These are phyloP conservation scores for Diadegma fenestrale DNA, from an alignment of 2,888 invertebrate genomes.

Conservation along the genomic window DNA sequence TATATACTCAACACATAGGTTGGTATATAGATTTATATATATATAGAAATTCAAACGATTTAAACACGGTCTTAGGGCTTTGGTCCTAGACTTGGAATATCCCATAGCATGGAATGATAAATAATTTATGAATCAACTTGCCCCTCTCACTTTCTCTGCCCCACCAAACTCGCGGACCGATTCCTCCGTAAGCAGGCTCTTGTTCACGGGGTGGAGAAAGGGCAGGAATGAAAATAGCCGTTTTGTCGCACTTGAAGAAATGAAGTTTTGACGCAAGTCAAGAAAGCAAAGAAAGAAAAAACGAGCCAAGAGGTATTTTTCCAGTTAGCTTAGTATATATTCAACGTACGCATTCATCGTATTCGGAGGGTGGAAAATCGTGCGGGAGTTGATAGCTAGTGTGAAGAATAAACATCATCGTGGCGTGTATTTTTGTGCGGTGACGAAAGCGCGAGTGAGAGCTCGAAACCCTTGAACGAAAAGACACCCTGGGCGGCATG, in stretches of 20 bases:
- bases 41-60: constrained; percentile 47
- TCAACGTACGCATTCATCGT: neutral
- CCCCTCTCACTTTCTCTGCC: neutral
- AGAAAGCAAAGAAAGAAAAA: neutral
- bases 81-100: constrained; percentile 39
- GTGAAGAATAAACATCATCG: constrained; percentile 41
- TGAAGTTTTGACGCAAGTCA: constrained; percentile 17
- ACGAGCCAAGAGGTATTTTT: neutral
- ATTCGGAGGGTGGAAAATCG: constrained; percentile 9
- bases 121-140: constrained; percentile 79
- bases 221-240: constrained; percentile 25
- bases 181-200: constrained; percentile 30
- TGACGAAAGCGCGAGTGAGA: constrained; percentile 38
- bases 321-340: constrained; percentile 11
- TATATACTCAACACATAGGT: constrained; percentile 20
- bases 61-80: constrained; percentile 52
- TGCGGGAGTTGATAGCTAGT: neutral
- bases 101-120: constrained; percentile 71
- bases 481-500: constrained; percentile 29
- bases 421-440: constrained; percentile 28
- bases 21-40: constrained; percentile 10
- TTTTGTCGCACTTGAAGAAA: constrained; percentile 41
- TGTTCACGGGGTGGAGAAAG: neutral
- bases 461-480: constrained; percentile 20
- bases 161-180: constrained; percentile 75